These are phyloP conservation scores for Drosophila setifemur DNA, from an alignment of 1,140 invertebrate species.

Conservation along the genomic window DNA sequence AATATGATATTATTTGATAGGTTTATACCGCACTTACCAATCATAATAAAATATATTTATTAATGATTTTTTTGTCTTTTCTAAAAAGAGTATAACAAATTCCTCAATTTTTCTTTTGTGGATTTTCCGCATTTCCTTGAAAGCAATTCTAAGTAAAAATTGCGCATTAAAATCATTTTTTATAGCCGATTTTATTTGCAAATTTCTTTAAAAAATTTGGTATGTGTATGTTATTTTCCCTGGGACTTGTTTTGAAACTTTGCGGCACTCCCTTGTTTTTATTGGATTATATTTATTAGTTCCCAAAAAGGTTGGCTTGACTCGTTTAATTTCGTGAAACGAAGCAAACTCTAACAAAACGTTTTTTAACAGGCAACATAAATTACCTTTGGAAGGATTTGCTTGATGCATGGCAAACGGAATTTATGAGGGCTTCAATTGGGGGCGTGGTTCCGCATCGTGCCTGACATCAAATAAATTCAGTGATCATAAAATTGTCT, in stretches of 20 bases:
- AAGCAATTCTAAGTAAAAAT: slow-evolving; percentile 51
- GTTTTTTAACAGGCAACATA: slow-evolving; percentile 70
- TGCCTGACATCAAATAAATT: slow-evolving; percentile 71
- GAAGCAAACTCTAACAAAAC: slow-evolving; percentile 35
- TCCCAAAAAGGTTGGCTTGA: slow-evolving; percentile 44
- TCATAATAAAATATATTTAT: too few species aligned
- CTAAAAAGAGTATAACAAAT: slow-evolving; percentile 1
- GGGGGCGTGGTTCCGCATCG: slow-evolving; percentile 35
- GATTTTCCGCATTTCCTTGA: not conserved
- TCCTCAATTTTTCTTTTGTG: not conserved
- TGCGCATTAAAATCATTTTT: slow-evolving; percentile 69
- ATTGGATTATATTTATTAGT: slow-evolving; percentile 31
- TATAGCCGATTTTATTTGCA: slow-evolving; percentile 64
- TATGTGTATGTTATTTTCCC: not conserved
- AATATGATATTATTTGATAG: not conserved
- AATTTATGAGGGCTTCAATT: slow-evolving; percentile 35
- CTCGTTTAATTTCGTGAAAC: slow-evolving; percentile 65
- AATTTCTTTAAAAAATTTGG: slow-evolving; percentile 50
- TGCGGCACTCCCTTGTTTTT: slow-evolving; percentile 21
- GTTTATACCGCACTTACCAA: too few species aligned
- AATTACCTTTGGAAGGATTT: slow-evolving; percentile 62
- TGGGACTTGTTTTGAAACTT: slow-evolving; percentile 24
- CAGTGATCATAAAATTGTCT: slow-evolving; percentile 76
- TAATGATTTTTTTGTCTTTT: not conserved
- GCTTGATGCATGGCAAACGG: slow-evolving; percentile 57